Conservation (phyloP, 2,888 invertebrate species). For the Glyphotaelius pellucidus region DNA sequence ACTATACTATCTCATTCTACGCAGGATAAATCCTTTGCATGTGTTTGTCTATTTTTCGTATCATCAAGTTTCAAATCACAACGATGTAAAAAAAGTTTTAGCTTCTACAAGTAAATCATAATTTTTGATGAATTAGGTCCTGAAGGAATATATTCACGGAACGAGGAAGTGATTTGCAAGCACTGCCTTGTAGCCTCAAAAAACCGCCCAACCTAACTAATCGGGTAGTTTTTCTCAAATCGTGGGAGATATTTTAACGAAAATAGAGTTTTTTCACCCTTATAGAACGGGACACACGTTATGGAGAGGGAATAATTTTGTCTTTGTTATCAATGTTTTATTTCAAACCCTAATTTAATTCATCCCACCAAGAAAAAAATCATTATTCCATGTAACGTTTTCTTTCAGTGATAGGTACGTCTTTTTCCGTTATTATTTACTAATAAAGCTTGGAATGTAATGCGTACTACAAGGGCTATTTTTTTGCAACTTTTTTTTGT, state of each 20-base stretch:
- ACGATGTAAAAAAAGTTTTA: no score
- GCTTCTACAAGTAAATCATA: no score
- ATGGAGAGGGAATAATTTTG: no score
- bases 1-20: no score
- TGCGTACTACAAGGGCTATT: neutral
- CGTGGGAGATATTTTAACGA: neutral
- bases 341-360: neutral
- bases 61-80: no score
- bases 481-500: neutral
- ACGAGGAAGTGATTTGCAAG: neutral
- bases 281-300: no score
- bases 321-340: neutral
- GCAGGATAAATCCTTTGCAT: no score
- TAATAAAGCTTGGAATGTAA: neutral
- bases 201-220: neutral
- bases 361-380: neutral
- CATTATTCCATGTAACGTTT: neutral
- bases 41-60: no score
- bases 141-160: neutral
- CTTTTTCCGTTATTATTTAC: neutral
- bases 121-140: neutral
- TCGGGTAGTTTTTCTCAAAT: neutral
- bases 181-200: no score
- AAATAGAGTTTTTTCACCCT: neutral
- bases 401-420: neutral